Evolutionary conservation across 2,797 vertebrate genomes (phyloP), one percentile per base, ranked within the genome.

Genomic region (Siniperca undulata): DNA sequence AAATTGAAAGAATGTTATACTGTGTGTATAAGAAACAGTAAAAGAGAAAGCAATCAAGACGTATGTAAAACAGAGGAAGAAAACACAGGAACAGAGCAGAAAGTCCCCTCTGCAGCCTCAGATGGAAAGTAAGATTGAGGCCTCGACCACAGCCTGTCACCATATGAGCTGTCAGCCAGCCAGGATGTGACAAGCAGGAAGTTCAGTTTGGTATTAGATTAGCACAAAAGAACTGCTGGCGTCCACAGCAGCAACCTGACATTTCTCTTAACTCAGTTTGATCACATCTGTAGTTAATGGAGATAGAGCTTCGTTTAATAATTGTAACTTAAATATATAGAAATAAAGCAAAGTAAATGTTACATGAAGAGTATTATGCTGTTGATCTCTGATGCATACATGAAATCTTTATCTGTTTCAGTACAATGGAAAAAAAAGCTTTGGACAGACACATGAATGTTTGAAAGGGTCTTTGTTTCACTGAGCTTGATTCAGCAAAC

Each of bases 171-270:
- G 79, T 81, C 85, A 80, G 67, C 65, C 74, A 66, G 88, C 81
- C 91, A 92, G 92, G 88, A 93, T 82, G 77, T 90, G 91, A 92
- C 89, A 84, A 74, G 73, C 92, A 95, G 93, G 90, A 93, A 92
- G 85, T 87, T 71, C 27, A 30, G 42, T 73, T 88, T 61, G 19
- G 17, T 81, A 64, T 72, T n/a, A 77, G 34, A 84, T 67, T n/a
- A 53, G 62, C 36, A 74, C 27, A 2, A 55, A 20, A n/a, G 30
- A n/a, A 27, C 59, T 24, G 12, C 40, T 66, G 61, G 61, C 27
- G 5, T 22, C 58, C 30, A 6, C 5, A 34, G 46, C 56, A 42
- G 16, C 46, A 46, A 46, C 66, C 12, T 68, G 27, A 27, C n/a
- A 1, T 71, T 69, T 38, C 12, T 61, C 36, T 58, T 27, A 77